Base-by-base conservation (phyloP, 2,113 vertebrate genomes). In the Fukomys damarensis region DNA sequence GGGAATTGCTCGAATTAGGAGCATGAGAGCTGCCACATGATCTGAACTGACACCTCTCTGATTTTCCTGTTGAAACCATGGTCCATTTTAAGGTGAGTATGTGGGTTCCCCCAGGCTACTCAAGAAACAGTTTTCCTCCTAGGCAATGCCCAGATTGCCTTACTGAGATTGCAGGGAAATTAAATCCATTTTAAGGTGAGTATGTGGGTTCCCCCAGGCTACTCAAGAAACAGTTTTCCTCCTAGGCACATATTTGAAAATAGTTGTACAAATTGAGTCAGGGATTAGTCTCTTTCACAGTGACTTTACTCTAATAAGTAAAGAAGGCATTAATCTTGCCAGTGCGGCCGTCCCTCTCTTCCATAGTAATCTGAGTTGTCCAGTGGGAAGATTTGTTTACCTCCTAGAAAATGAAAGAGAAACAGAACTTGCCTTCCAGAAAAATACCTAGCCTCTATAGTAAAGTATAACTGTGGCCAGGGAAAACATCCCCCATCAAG, bases 381-480 rank as follows among this genome's bases (percentile, higher is more conserved):
- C 17, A 52, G 16, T 26, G 46, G 3, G n/a, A 35, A 5, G 8
- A 22, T 66, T 24, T 11, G 12, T 30, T 86, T 77, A 49, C 6
- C 24, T 5, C 2, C 24, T 22, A 41, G n/a, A 17, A 81, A 46
- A 61, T 35, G 13, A 22, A 90, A 90, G 2, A 30, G 28, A 96
- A 56, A 6, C 5, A 9, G 3, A 84, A 28, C 5, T 54, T 56
- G 10, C 17, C 11, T 28, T n/a, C 32, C 24, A 70, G 43, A 63
- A 79, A 87, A 58, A 9, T 11, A 85, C 19, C 5, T 93, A 84
- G 26, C 8, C 17, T 80, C 19, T 35, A 3, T 35, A 54, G 5
- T 35, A 32, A 66, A 6, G 2, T 35, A 1, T 16, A 2, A 2
- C 11, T 65, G 1, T 22, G 10, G n/a, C 1, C 5, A 52, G 12